A percentile compares a stretch with the other conserved stretches of the same genome.
Evolutionary conservation across 2,113 vertebrate species (phyloP).

Genomic region (Phocoena phocoena): DNA sequence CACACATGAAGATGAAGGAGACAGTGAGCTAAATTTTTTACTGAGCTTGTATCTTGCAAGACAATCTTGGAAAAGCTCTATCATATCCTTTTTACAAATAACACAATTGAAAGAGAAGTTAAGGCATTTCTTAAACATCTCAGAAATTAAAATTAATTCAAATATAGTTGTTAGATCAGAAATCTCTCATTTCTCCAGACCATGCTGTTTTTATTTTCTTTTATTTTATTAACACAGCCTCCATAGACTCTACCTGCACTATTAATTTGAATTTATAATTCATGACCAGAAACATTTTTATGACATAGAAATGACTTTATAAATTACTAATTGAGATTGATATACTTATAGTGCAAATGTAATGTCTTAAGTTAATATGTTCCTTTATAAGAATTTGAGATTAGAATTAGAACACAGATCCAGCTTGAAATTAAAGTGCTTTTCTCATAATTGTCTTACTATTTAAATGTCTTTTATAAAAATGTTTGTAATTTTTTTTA

Average conservation of each 20-base stretch:
- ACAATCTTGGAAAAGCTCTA: neutral
- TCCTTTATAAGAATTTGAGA: neutral
- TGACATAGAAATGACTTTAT: neutral
- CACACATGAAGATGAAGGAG: neutral
- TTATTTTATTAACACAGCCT: neutral
- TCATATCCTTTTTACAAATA: neutral
- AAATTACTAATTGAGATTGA: neutral
- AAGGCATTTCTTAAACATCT: neutral
- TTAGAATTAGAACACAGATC: neutral
- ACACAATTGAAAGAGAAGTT: neutral
- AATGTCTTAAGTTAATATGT: neutral
- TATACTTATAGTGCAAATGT: neutral
- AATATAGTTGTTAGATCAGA: neutral
- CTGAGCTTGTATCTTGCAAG: neutral
- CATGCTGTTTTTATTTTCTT: neutral
- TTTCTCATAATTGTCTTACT: neutral
- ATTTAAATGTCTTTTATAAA: neutral
- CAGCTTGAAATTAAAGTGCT: neutral
- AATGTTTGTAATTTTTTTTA: neutral
- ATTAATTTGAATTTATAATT: neutral
- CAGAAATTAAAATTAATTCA: neutral
- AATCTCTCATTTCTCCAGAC: neutral
- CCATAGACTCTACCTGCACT: neutral
- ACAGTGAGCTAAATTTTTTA: neutral
- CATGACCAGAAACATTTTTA: neutral